Evolutionary conservation across 2,888 invertebrate genomes (phyloP), one percentile per base, ranked within the genome.

Genomic region (Erebia palarica): DNA sequence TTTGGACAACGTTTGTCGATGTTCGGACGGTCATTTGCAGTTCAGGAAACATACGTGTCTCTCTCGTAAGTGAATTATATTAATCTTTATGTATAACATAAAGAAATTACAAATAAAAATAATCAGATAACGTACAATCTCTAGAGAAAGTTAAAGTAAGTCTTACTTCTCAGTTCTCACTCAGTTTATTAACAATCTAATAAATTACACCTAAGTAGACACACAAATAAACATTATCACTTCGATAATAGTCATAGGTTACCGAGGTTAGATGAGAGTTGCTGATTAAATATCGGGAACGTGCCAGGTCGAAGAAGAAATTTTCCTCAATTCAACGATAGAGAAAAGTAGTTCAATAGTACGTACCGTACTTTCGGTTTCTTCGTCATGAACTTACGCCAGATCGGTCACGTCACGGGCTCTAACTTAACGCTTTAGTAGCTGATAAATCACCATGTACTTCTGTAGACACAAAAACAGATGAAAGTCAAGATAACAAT

Each of bases 11-110:
- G 95, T 96, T 64, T 98, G 98, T 84, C 95, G 96, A 59, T 98
- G 98, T 88, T 95, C 96, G 72, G 96, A 96, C 80, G 97, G 97
- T 77, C 97, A 96, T 90, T 94, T 98, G 75, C 97, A 97, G 87
- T 97, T 97, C 93, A 95, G 97, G 83, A 96, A 97, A 84, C 98
- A 98, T 87, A 98, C 97, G 58, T 98, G 98, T 86, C 95, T 98
- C 69, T 96, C 96, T 85, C 97, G 98, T 98, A 95, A 97, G 97
- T 96, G 88, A 49, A 70, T 16, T 53, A 51, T 55, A 42, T 57
- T 59, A 42, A 21, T 66, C n/a, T 13, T 65, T 4, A 36, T 16
- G 42, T 55, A 27, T 21, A n/a, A 53, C 7, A 36, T 36, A 36
- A 36, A 36, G 36, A 36, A 36, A 36, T 36, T 36, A 36, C 36